A percentile compares a stretch with the other conserved stretches of the same genome.
Evolutionary conservation across 2,113 vertebrate species (phyloP).

Genomic region (Phaetusa simplex): DNA sequence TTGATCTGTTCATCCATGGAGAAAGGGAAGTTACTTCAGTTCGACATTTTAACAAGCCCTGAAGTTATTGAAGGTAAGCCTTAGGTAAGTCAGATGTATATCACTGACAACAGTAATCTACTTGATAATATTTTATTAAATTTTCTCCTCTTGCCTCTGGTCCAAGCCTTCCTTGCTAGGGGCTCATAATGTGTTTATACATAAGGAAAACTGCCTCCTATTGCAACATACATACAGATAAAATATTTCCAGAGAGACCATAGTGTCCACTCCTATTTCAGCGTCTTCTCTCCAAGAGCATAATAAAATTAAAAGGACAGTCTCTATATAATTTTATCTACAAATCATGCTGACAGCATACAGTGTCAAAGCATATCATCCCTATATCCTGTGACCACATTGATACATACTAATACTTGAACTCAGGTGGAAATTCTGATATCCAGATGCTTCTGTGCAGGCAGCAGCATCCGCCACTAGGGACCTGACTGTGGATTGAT

Average conservation of each 20-base stretch:
- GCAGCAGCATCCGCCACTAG: neutral
- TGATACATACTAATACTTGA: neutral
- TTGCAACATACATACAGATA: neutral
- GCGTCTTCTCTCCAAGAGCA: neutral
- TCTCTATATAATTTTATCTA: neutral
- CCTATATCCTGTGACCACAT: neutral
- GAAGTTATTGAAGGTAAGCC: neutral
- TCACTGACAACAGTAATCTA: neutral
- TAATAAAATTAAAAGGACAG: neutral
- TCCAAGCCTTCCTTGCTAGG: neutral
- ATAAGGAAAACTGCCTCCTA: neutral
- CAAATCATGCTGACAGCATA: neutral
- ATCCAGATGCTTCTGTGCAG: neutral
- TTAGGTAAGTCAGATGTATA: neutral
- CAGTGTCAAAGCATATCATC: neutral
- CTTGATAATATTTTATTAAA: neutral
- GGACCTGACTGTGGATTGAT: neutral
- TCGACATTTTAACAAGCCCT: neutral
- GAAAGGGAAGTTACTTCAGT: neutral
- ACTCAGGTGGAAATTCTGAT: neutral
- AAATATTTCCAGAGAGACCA: neutral
- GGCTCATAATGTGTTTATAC: neutral
- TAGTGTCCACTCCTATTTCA: neutral
- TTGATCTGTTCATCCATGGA: neutral
- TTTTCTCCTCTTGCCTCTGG: neutral